Conservation (phyloP, 2,797 vertebrate species). For the Cynopterus sphinx region DNA sequence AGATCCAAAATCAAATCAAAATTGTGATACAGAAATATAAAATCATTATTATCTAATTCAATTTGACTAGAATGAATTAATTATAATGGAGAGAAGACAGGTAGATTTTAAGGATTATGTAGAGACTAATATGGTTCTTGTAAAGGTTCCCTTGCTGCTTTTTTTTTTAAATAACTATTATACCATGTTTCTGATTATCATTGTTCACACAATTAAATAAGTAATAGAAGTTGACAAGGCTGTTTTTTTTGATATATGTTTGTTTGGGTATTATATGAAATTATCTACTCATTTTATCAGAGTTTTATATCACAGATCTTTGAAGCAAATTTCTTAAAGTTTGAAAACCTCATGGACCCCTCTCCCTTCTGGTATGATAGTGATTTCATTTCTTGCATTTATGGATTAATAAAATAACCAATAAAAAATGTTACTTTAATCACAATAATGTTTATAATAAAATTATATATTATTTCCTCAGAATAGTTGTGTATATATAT, state of each 20-base stretch:
- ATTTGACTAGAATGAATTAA: not conserved
- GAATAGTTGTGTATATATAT: not conserved
- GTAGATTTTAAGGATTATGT: not conserved
- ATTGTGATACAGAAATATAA: not conserved
- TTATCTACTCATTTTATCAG: not conserved
- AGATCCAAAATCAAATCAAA: constrained; percentile 9
- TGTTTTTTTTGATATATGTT: not conserved
- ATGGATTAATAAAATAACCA: not conserved
- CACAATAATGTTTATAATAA: not conserved
- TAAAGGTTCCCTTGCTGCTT: not conserved
- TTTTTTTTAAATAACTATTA: not conserved
- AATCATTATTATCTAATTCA: constrained; percentile 21
- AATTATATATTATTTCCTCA: not conserved
- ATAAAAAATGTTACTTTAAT: not conserved
- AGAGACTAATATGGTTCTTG: not conserved
- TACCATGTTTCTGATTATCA: not conserved
- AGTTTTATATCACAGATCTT: not conserved
- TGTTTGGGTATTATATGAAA: not conserved
- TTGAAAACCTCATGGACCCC: not conserved
- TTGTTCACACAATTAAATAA: not conserved
- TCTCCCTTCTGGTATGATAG: not conserved
- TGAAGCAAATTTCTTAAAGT: not conserved
- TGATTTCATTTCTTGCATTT: not conserved
- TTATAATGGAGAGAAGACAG: not conserved
- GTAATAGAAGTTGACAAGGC: not conserved